Percentiles rank a stretch among this genome's conserved stretches.
Conservation (phyloP, 2,113 vertebrate genomes). For the Sakesphorus luctuosus region DNA sequence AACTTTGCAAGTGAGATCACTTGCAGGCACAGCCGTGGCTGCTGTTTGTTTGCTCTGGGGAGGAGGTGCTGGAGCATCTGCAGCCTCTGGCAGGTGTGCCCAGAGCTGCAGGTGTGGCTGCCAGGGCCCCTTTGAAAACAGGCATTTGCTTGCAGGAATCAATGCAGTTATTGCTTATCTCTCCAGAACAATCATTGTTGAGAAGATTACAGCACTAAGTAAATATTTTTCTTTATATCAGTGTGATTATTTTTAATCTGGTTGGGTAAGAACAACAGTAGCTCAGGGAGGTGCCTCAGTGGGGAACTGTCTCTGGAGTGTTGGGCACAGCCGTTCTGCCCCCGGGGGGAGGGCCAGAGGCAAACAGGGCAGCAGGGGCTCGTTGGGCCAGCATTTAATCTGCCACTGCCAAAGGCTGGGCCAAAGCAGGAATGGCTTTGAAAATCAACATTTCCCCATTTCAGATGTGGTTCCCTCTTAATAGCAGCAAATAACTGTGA, state of each 20-base stretch:
- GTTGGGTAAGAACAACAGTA: not conserved
- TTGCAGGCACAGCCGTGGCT: not conserved
- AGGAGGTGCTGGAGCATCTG: slow-evolving; percentile 12
- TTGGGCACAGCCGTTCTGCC: not conserved
- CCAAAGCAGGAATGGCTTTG: not conserved
- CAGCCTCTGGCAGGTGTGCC: not conserved
- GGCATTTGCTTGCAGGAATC: not conserved
- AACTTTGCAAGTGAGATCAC: not conserved
- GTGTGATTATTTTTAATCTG: not conserved
- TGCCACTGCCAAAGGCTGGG: not conserved
- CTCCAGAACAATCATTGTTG: not conserved
- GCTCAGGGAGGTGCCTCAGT: not conserved
- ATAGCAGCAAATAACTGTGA: not conserved
- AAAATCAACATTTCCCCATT: not conserved
- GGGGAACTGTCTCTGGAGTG: not conserved
- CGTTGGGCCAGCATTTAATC: not conserved
- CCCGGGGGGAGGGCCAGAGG: accelerated
- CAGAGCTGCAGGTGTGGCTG: not conserved
- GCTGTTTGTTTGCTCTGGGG: not conserved
- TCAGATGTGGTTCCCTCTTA: not conserved
- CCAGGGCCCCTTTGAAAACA: not conserved
- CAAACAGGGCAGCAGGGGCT: not conserved
- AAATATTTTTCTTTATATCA: not conserved
- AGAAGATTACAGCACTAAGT: not conserved
- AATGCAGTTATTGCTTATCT: not conserved